Base-by-base conservation (phyloP, 2,888 invertebrate genomes). In the Theristus sp. region DNA sequence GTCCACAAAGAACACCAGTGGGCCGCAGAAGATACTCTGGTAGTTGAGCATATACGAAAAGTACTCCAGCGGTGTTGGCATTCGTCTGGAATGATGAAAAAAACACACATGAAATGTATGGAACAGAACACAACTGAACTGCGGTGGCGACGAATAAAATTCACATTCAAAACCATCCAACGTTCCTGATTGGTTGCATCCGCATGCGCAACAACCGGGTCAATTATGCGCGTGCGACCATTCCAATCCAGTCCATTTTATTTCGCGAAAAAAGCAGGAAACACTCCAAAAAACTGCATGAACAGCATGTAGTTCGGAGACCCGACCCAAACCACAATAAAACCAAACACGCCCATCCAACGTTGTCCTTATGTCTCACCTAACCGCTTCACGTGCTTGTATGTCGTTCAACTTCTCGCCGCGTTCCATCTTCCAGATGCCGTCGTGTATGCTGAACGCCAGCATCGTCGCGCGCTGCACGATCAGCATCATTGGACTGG, bases 11-110 rank as follows among this genome's bases (percentile, higher is more conserved):
- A 91, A 89, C 65, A 90, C 84, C 57, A 90, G 82, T 20, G 96
- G 96, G 0, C 96, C 96, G 65, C 89, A 90, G 84, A 96, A 85
- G 61, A 96, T 76, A 1, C 88, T 85, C 75, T 93, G 91, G 76
- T 96, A 98, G 70, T 89, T 85, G 72, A 94, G 82, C 47, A 86
- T 82, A 75, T 87, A 98, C 62, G 76, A 69, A 73, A 89, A 87
- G 75, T 83, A 94, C 75, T 91, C 89, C 66, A 93, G 76, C 0
- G 85, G 79, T 24, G 84, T 82, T 38, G 94, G 94, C 64, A 84
- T 80, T 74, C 84, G 82, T 60, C 82, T 82, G 72, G 49, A 73
- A 71, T 69, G 56, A 24, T 22, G 17, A 38, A 6, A 38, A 17
- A n/a, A n/a, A n/a, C n/a, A n/a, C n/a, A 38, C 38, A 38, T 38